Percentiles rank a stretch among this genome's conserved stretches.
Conservation (phyloP, 2,113 vertebrate genomes). For the Copsychus sechellarum region DNA sequence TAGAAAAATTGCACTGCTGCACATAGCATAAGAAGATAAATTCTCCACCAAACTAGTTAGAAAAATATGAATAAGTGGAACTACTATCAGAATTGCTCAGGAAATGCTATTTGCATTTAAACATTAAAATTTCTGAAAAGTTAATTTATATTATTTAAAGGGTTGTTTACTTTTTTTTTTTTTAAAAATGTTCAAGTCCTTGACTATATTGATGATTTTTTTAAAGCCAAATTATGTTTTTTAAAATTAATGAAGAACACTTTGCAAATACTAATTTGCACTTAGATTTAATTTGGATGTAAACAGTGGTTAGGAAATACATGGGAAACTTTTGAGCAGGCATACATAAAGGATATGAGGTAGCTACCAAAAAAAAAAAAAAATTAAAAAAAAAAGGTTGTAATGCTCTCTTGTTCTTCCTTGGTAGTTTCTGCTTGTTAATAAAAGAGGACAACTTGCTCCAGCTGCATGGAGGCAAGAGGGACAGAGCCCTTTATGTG, state of each 20-base stretch:
- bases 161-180: not conserved
- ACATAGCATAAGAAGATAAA: not conserved
- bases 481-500: not conserved
- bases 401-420: not conserved
- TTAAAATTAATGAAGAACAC: not conserved
- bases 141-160: not conserved
- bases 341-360: not conserved
- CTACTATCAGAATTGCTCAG: not conserved
- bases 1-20: not conserved
- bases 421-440: not conserved
- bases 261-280: not conserved
- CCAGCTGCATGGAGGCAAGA: not conserved
- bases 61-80: not conserved
- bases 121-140: not conserved
- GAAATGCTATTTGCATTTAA: not conserved
- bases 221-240: not conserved
- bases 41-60: not conserved
- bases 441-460: not conserved
- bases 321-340: not conserved
- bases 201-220: not conserved
- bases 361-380: not conserved
- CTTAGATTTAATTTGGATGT: not conserved
- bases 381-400: not conserved
- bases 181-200: too few species aligned
- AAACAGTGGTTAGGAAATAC: not conserved